Percentiles rank a stretch among this genome's conserved stretches.
Evolutionary conservation across 2,888 invertebrate genomes (phyloP).

Genomic region (Monochamus alternatus): DNA sequence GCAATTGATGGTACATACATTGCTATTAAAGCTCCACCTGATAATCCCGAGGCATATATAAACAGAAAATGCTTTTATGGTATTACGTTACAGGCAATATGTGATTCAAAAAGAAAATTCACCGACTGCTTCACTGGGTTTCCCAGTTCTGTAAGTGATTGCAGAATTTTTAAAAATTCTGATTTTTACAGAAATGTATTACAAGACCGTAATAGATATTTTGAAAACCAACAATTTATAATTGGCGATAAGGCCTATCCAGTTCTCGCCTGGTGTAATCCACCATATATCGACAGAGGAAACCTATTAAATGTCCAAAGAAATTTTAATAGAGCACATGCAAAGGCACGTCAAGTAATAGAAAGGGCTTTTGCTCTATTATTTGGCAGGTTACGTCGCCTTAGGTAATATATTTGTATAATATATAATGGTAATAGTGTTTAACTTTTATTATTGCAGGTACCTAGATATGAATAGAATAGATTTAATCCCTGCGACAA

Average conservation of each 20-base stretch:
- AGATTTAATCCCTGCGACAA: slow-evolving; percentile 54
- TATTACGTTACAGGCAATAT: background rate
- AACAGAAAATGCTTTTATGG: background rate
- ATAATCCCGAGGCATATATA: background rate
- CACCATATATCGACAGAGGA: slow-evolving; percentile 45
- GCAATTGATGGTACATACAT: background rate
- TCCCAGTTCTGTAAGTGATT: background rate
- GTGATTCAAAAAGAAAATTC: background rate
- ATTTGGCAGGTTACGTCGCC: slow-evolving; percentile 54
- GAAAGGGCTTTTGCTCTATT: slow-evolving; percentile 56
- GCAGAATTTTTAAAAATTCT: background rate
- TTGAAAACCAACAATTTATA: slow-evolving; percentile 43
- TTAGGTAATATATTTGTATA: no score
- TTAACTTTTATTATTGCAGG: no score
- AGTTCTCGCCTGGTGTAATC: slow-evolving; percentile 43
- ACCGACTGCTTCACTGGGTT: background rate
- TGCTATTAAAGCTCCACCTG: background rate
- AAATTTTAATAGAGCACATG: slow-evolving; percentile 49
- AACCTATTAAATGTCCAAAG: slow-evolving; percentile 6
- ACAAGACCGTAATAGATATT: background rate
- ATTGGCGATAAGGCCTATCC: slow-evolving; percentile 59
- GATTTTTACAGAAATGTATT: background rate
- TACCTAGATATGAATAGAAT: slow-evolving; percentile 56
- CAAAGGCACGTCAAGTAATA: slow-evolving; percentile 54
- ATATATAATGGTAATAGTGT: no score